These are phyloP conservation scores for Thunnus thynnus DNA, from an alignment of 2,113 vertebrate genomes.

Conservation along the genomic window DNA sequence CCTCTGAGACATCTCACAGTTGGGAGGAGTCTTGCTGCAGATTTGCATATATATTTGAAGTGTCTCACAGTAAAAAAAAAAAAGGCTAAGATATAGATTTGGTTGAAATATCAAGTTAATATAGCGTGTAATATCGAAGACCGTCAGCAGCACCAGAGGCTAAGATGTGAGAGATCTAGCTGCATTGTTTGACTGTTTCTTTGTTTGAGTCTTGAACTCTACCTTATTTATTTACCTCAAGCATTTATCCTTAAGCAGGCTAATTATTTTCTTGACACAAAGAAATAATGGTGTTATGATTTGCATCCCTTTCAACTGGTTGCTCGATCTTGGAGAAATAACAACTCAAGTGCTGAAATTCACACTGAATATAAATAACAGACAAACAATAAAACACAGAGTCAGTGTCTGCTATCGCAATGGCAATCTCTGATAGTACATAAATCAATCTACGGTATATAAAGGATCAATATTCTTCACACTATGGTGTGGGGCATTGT, in stretches of 20 bases:
- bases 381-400: not conserved
- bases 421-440: not conserved
- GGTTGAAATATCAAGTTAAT: conserved; percentile 34
- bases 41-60: conserved; percentile 57
- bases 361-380: conserved; percentile 10
- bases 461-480: conserved; percentile 19
- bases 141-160: conserved; percentile 3
- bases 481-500: not conserved
- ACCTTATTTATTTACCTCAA: not conserved
- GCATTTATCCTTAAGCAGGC: not conserved
- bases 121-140: conserved; percentile 4
- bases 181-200: conserved; percentile 8
- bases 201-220: not conserved
- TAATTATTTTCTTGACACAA: conserved; percentile 5
- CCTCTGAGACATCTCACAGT: conserved; percentile 6
- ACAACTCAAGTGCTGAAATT: not conserved
- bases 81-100: conserved; percentile 19
- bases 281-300: conserved; percentile 9
- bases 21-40: conserved; percentile 4
- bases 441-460: not conserved
- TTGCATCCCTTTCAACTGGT: conserved; percentile 12
- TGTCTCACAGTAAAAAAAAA: not conserved
- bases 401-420: not conserved
- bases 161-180: not conserved
- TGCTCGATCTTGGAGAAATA: conserved; percentile 4